Conservation (phyloP, 2,113 vertebrate genomes). For the Podiceps cristatus region DNA sequence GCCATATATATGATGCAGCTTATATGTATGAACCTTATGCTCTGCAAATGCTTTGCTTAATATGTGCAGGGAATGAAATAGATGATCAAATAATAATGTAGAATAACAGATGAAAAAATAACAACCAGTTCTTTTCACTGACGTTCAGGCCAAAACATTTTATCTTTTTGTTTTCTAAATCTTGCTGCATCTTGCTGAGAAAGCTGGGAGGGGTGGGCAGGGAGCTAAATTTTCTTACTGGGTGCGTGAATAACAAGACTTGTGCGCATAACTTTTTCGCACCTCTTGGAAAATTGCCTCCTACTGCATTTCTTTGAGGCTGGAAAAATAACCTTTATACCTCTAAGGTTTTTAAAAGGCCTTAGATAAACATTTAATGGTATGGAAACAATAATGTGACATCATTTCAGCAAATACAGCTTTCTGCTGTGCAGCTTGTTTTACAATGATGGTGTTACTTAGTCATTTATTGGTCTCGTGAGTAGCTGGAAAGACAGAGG, state of each 20-base stretch:
- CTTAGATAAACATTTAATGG: conserved; percentile 67
- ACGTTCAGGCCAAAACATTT: neutral
- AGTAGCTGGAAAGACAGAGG: neutral
- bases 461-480: conserved; percentile 69
- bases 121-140: neutral
- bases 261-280: conserved; percentile 5
- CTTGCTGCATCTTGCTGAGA: neutral
- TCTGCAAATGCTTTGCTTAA: neutral
- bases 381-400: conserved; percentile 69
- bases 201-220: neutral
- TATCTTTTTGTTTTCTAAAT: neutral
- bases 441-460: conserved; percentile 71
- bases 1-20: neutral
- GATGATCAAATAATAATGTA: neutral
- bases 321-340: conserved; percentile 59
- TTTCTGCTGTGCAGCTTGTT: conserved; percentile 67
- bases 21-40: neutral
- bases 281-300: conserved; percentile 43
- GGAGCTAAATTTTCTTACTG: neutral
- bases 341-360: conserved; percentile 39
- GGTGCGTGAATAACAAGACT: conserved; percentile 13
- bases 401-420: conserved; percentile 70
- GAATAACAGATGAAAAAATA: neutral
- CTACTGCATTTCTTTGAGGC: conserved; percentile 37
- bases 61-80: neutral